Evolutionary conservation across 2,113 vertebrate species (phyloP), one percentile per base, ranked within the genome.

Genomic region (Dasyprocta punctata): DNA sequence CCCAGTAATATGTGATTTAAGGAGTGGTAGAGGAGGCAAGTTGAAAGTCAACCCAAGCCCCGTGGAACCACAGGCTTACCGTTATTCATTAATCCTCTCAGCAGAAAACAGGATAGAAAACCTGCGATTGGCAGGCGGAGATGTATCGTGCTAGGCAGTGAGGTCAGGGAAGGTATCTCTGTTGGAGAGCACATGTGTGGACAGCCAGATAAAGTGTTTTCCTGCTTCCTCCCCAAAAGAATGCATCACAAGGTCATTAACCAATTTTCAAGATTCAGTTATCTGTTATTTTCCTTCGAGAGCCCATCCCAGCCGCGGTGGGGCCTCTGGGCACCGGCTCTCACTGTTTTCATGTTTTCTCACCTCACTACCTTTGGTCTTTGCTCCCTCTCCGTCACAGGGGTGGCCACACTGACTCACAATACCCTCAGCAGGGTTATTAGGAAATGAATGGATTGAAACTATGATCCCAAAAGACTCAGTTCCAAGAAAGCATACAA

Each of bases 401-500:
- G 73, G 16, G 82, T 67, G 81, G 54, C 14, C 30, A 28, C 22
- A 19, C 28, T 73, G 73, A 90, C 44, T 61, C 65, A 52, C 1
- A 26, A 26, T n/a, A 77, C 49, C 73, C 20, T 75, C 75, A 56
- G 11, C 5, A 47, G 65, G 33, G 24, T 14, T 86, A 69, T 69
- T 60, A 41, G 86, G 41, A 93, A 82, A 77, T 19, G 49, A 28
- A 10, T 77, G 61, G 52, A 41, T 56, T 82, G 83, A 87, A 87
- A 84, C 77, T 86, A 5, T 56, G 75, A 75, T 38, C 30, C 28
- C 14, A 5, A 71, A 33, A 75, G 56, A 67, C 9, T 28, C 44
- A 33, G 11, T 94, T 49, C 81, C 65, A 94, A 69, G 81, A 54
- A 93, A 77, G 67, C 54, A 36, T 19, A 38, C 56, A 69, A 60